Conservation (phyloP, 2,113 vertebrate species). For the Piaya cayana region DNA sequence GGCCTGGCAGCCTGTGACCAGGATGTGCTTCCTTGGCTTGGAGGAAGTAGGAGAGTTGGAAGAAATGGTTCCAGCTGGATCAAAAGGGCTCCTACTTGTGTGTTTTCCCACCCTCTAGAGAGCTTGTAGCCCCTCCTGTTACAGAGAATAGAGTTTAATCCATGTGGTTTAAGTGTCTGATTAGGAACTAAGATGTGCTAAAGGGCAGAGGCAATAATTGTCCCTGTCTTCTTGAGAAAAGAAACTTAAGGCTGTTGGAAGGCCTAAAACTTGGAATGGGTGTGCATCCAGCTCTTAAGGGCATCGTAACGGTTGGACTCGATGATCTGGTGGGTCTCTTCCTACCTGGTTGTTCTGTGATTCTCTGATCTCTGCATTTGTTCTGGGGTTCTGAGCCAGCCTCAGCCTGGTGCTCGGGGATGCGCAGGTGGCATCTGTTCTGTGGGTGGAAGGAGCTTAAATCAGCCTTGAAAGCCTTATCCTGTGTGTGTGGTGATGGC, state of each 20-base stretch:
- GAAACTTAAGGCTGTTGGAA: not conserved
- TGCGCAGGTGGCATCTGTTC: conserved; percentile 5
- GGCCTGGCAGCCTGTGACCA: not conserved
- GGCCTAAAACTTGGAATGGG: not conserved
- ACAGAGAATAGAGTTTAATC: not conserved
- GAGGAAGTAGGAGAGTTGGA: not conserved
- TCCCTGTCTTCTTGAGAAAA: not conserved
- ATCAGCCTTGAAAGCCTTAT: conserved; percentile 9
- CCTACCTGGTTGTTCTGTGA: too few species aligned
- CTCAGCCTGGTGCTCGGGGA: not conserved
- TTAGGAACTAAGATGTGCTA: not conserved
- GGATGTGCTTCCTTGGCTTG: not conserved
- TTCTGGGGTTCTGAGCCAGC: not conserved
- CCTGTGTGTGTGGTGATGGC: not conserved
- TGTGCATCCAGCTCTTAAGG: not conserved
- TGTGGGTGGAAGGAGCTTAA: conserved; percentile 27
- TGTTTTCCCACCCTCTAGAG: not conserved
- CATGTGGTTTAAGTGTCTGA: not conserved
- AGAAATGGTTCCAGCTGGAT: not conserved
- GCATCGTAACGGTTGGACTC: too few species aligned
- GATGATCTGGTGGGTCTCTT: too few species aligned
- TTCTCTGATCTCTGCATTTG: not conserved
- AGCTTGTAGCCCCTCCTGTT: not conserved
- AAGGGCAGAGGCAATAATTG: not conserved
- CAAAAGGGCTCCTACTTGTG: not conserved